phyloP scores from a whole-genome alignment of 2,113 vertebrate species.

The Melozone crissalis region DNA sequence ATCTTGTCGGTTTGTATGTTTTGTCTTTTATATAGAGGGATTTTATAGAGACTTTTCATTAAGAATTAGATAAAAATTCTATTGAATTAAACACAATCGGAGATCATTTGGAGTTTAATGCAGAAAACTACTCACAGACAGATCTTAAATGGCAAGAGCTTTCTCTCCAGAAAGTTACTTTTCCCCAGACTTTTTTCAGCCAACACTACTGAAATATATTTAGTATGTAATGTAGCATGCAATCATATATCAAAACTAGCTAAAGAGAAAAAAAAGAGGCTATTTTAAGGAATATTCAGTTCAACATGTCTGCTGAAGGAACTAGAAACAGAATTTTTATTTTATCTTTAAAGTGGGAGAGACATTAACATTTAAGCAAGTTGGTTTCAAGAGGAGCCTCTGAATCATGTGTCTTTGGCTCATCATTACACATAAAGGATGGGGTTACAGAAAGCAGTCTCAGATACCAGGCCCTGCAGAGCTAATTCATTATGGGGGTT shows the following conservation, averaged over 20 bases:
- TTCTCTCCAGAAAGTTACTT: background rate
- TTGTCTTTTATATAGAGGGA: accelerated
- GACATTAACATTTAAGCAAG: slow-evolving; percentile 45
- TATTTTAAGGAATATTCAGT: background rate
- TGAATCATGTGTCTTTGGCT: slow-evolving; percentile 57
- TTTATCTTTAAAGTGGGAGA: background rate
- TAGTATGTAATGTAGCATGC: background rate
- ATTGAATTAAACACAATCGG: background rate
- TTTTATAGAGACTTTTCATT: background rate
- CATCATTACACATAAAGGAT: slow-evolving; percentile 65
- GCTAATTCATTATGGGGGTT: slow-evolving; percentile 69
- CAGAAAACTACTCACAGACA: background rate
- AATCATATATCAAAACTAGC: background rate
- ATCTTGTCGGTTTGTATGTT: background rate
- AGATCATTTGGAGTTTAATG: background rate
- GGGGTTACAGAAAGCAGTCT: slow-evolving; percentile 60
- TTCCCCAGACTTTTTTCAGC: background rate
- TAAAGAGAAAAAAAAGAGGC: background rate
- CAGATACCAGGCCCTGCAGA: slow-evolving; percentile 66
- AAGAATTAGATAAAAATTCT: background rate
- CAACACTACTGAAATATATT: background rate
- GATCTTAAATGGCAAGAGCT: background rate
- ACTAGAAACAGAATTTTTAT: background rate
- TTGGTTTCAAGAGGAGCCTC: slow-evolving; percentile 48
- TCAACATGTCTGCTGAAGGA: background rate